Conservation (phyloP, 2,888 invertebrate genomes). For the Isotomurus palustris region DNA sequence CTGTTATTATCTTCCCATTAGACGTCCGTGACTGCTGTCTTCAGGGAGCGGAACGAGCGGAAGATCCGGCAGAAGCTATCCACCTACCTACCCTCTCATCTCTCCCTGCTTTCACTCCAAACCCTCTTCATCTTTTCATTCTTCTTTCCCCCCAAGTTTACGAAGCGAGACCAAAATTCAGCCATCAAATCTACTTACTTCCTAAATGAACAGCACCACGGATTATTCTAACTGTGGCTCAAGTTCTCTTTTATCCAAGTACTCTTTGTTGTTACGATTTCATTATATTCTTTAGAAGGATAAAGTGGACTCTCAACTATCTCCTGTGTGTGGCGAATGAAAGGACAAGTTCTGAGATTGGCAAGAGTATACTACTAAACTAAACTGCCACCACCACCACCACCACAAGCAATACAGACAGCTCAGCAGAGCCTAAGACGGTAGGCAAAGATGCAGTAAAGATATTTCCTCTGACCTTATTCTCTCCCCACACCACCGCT, state of each 20-base stretch:
- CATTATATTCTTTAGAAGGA: neutral
- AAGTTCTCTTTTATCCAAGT: neutral
- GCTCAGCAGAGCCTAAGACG: too few species aligned
- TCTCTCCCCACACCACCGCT: too few species aligned
- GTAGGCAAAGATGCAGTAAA: too few species aligned
- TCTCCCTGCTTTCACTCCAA: neutral
- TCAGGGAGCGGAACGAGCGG: slow-evolving; percentile 10
- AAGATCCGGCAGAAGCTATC: slow-evolving; percentile 11
- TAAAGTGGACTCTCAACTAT: neutral
- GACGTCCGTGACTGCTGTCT: neutral
- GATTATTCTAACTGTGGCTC: too few species aligned
- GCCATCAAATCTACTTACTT: slow-evolving; percentile 10
- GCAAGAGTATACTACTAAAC: too few species aligned
- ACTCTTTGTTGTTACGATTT: neutral
- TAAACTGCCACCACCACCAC: too few species aligned
- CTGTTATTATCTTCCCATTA: slow-evolving; percentile 11
- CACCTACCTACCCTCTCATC: neutral
- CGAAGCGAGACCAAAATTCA: slow-evolving; percentile 8
- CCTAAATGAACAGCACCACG: slow-evolving; percentile 6
- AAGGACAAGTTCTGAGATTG: too few species aligned
- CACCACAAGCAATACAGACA: too few species aligned
- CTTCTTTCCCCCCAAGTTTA: slow-evolving; percentile 5
- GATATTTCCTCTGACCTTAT: slow-evolving; percentile 8
- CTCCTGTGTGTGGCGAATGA: neutral
- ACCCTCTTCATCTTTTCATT: slow-evolving; percentile 2